Evolutionary conservation across 2,797 vertebrate species (phyloP).

Genomic region (Synanceia verrucosa): DNA sequence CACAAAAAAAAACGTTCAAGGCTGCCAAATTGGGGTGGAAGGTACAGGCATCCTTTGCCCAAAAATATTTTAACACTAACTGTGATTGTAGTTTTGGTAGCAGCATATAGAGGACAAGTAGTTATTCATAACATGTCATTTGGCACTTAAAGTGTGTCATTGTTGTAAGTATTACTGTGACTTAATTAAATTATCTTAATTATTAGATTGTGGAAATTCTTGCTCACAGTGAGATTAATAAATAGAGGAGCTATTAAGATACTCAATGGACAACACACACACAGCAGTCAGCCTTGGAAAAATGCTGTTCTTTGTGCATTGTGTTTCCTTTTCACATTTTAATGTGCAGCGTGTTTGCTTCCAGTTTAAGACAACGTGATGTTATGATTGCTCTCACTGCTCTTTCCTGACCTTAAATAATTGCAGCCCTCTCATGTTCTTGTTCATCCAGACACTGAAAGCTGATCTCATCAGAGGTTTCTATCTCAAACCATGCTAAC

Average conservation of each 20-base stretch:
- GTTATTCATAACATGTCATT: neutral
- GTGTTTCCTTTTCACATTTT: neutral
- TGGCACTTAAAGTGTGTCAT: too few species aligned
- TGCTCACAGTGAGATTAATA: neutral
- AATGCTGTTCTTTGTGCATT: neutral
- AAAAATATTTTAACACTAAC: too few species aligned
- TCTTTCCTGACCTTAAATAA: slow-evolving; percentile 8
- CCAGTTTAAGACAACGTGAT: neutral
- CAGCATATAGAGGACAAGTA: too few species aligned
- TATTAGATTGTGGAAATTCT: neutral
- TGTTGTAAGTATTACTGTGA: too few species aligned
- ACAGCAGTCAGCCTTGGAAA: neutral
- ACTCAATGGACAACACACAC: neutral
- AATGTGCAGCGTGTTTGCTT: neutral
- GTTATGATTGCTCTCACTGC: neutral
- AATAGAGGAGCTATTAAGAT: neutral
- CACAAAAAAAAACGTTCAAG: too few species aligned
- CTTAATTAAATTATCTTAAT: neutral
- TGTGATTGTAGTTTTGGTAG: too few species aligned
- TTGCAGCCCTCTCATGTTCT: slow-evolving; percentile 20
- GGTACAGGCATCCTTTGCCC: too few species aligned
- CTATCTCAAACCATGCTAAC: slow-evolving; percentile 2
- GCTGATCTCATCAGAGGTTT: slow-evolving; percentile 4
- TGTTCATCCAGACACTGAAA: slow-evolving; percentile 13
- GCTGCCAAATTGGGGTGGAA: too few species aligned